A percentile compares a stretch with the other conserved stretches of the same genome.
These are phyloP conservation scores for Centroberyx gerrardi DNA, from an alignment of 2,797 vertebrate genomes.

Conservation along the genomic window DNA sequence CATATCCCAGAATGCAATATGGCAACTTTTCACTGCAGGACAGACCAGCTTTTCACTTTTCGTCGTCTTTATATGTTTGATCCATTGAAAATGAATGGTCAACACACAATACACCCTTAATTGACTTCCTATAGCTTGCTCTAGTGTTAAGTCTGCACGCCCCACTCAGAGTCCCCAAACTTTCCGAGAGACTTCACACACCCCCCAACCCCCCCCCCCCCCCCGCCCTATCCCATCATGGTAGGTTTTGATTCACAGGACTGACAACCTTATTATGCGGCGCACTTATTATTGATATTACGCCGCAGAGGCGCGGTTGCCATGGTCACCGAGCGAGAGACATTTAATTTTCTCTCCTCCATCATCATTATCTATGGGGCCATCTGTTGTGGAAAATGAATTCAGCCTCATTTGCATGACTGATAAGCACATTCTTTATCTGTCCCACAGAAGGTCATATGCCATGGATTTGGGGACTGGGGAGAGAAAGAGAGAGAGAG, in stretches of 20 bases:
- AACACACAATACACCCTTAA: not conserved
- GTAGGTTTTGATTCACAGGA: conserved; percentile 94
- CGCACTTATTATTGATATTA: conserved; percentile 99
- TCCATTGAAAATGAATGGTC: not conserved
- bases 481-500: conserved; percentile 76
- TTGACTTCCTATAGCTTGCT: conserved; percentile 17
- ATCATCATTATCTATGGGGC: conserved; percentile 99
- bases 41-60: too few species aligned
- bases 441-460: conserved; percentile 99
- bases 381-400: conserved; percentile 99
- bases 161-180: conserved; percentile 58
- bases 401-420: conserved; percentile 99
- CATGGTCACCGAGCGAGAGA: conserved; percentile 99
- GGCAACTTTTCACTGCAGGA: too few species aligned
- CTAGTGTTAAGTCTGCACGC: too few species aligned
- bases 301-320: conserved; percentile 95
- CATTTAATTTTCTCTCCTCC: conserved; percentile 99
- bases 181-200: conserved; percentile 53
- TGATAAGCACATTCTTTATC: conserved; percentile 99
- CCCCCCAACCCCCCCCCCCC: conserved; percentile 19
- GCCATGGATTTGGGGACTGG: conserved; percentile 96
- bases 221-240: conserved; percentile 86
- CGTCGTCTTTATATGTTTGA: too few species aligned
- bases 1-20: too few species aligned
- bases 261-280: conserved; percentile 99